Percentiles rank a stretch among this genome's conserved stretches.
These are phyloP conservation scores for Tipula vernalis DNA, from an alignment of 2,888 invertebrate species.

Conservation along the genomic window DNA sequence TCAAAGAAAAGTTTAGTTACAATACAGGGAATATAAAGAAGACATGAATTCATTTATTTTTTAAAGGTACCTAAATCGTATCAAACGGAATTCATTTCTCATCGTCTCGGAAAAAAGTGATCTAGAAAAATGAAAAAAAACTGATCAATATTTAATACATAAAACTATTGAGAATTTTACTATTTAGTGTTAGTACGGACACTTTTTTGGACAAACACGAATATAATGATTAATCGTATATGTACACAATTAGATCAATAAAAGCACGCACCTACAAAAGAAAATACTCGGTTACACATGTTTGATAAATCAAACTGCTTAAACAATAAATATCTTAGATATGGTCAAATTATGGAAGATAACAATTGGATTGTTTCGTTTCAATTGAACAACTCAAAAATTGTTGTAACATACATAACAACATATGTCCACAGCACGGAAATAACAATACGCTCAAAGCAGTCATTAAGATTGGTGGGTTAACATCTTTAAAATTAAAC, in stretches of 20 bases:
- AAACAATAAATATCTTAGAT: too few relatives aligned
- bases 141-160: neutral
- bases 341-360: too few relatives aligned
- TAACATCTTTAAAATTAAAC: neutral
- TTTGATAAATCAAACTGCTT: neutral
- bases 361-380: too few relatives aligned
- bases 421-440: too few relatives aligned
- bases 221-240: neutral
- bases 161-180: neutral
- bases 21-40: neutral
- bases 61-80: neutral
- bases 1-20: neutral
- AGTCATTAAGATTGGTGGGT: too few relatives aligned
- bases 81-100: neutral
- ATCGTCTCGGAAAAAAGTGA: neutral
- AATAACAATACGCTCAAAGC: too few relatives aligned
- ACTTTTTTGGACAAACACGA: neutral
- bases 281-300: too few relatives aligned
- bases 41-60: neutral
- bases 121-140: neutral
- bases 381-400: too few relatives aligned
- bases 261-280: neutral
- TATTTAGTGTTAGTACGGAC: neutral
- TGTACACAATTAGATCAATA: neutral
- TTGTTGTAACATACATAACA: too few relatives aligned